Percentiles rank a stretch among this genome's conserved stretches.
Conservation (phyloP, 1,140 invertebrate species). For the Tetranychus cinnabarinus region DNA sequence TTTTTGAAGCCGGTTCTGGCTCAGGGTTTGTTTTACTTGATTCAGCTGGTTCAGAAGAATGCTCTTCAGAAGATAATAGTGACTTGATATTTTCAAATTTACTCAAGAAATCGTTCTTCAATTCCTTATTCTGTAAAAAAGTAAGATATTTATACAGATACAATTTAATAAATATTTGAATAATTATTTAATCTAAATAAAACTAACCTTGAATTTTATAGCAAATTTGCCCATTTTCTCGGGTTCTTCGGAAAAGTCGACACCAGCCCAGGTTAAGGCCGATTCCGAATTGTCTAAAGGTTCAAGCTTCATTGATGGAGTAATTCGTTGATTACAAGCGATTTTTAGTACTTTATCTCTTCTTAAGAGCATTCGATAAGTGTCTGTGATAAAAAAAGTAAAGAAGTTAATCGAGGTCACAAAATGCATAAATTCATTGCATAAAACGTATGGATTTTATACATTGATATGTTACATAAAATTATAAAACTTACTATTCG, state of each 20-base stretch:
- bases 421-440: neutral
- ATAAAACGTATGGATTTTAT: neutral
- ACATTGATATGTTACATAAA: too few relatives aligned
- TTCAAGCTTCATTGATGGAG: slow-evolving; percentile 18
- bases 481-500: neutral
- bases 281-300: neutral
- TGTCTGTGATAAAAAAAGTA: slow-evolving; percentile 1
- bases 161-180: too few relatives aligned
- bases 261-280: neutral
- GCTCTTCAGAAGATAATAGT: too few relatives aligned
- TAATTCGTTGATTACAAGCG: slow-evolving; percentile 26
- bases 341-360: slow-evolving; percentile 22
- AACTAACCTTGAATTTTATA: neutral
- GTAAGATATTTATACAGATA: too few relatives aligned
- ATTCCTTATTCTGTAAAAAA: too few relatives aligned
- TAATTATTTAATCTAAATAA: neutral
- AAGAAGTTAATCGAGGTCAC: too few relatives aligned
- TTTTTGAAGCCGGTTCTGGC: too few relatives aligned
- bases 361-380: slow-evolving; percentile 21
- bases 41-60: neutral
- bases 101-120: too few relatives aligned
- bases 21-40: too few relatives aligned
- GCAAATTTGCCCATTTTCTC: neutral
- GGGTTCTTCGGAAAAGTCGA: slow-evolving; percentile 2
- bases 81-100: too few relatives aligned